Conservation (phyloP, 2,113 vertebrate genomes). For the Panthera leo region DNA sequence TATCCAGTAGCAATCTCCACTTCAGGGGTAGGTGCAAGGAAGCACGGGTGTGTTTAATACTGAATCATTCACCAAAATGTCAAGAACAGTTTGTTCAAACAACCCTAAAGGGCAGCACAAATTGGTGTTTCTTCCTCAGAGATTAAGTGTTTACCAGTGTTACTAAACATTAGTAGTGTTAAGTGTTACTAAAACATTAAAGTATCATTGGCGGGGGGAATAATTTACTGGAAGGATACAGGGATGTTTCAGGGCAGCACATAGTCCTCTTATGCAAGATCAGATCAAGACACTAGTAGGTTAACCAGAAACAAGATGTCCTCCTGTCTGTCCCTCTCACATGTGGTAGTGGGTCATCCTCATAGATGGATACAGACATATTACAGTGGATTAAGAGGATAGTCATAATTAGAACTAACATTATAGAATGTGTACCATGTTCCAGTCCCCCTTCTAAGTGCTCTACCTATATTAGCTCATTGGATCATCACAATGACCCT, state of each 20-base stretch:
- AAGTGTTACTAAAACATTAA: background rate
- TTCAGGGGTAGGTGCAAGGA: background rate
- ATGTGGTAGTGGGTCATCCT: fast-evolving
- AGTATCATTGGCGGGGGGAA: background rate
- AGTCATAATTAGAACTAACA: background rate
- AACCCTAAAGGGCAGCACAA: constrained; percentile 8
- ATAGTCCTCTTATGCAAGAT: background rate
- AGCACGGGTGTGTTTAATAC: background rate
- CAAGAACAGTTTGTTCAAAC: constrained; percentile 14
- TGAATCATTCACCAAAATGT: background rate
- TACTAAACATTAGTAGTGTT: too few species aligned
- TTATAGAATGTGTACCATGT: too few species aligned
- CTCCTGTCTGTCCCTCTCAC: background rate
- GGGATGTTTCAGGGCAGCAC: background rate
- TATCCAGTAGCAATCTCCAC: background rate
- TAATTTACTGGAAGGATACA: background rate
- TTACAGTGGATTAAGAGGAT: background rate
- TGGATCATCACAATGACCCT: background rate
- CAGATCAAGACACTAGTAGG: background rate
- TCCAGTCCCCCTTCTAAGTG: background rate
- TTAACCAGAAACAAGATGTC: background rate
- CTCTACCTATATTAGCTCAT: background rate
- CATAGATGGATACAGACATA: background rate
- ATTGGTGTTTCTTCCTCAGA: background rate
- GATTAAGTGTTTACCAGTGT: background rate